Percentiles rank a stretch among this genome's conserved stretches.
phyloP scores from a whole-genome alignment of 2,888 invertebrate species.

The Yponomeuta plumbellus region DNA sequence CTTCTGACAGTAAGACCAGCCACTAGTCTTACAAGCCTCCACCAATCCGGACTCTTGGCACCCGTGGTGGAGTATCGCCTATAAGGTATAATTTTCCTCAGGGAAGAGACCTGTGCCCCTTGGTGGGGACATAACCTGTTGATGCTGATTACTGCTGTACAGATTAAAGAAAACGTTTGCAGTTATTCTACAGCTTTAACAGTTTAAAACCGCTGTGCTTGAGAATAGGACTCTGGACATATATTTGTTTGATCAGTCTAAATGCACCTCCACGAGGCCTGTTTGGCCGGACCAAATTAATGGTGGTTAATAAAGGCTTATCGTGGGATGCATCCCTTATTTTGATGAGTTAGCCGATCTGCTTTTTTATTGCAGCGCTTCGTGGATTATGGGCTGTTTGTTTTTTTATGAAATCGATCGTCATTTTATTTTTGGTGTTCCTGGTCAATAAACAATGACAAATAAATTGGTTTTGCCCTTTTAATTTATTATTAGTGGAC shows the following conservation, averaged over 20 bases:
- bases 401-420: background rate
- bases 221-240: background rate
- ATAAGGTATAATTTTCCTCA: no score
- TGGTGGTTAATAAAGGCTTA: background rate
- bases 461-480: no score
- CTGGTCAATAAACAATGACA: background rate
- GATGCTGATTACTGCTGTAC: no score
- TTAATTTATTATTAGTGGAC: no score
- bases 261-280: background rate
- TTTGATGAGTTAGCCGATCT: constrained; percentile 3
- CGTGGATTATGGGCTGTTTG: background rate
- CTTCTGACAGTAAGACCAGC: no score
- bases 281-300: background rate
- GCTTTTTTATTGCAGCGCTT: background rate
- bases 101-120: no score
- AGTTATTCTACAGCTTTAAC: no score
- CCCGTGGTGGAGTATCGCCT: no score
- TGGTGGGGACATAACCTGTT: no score
- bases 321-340: constrained; percentile 1
- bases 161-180: no score
- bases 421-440: background rate
- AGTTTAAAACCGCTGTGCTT: background rate
- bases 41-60: no score
- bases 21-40: no score
- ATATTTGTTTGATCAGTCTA: background rate